Base-by-base conservation (phyloP, 2,888 invertebrate species). In the Psococerastis gibbosa region DNA sequence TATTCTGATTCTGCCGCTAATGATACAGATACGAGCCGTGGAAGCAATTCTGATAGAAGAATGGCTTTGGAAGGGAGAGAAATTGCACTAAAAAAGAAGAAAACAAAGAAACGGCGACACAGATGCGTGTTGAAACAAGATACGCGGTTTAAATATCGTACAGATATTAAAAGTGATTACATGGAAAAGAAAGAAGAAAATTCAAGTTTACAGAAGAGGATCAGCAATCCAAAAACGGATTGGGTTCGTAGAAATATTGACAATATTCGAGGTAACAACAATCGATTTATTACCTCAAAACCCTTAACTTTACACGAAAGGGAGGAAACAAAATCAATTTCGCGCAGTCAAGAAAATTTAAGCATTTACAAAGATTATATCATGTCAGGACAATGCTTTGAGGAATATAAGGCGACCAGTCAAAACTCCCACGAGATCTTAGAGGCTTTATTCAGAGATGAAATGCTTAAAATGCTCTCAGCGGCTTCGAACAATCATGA, bases 1-100 rank as follows among this genome's bases (percentile, higher is more conserved):
- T 27, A 9, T 9, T 27, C 27, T 27, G 27, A 27, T 27, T 38
- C 38, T 6, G 38, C 22, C 20, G 20, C 17, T 20, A 20, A 38
- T 22, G 35, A 43, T 17, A 15, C 34, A n/a, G 31, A 43, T 11
- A 42, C 8, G 16, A 16, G 5, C 9, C 4, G 8, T 3, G 31
- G 32, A n/a, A 38, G n/a, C 6, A 17, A 41, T 13, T n/a, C n/a
- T 6, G 42, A 43, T 8, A 8, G 35, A 16, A 16, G 15, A 18
- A 38, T 38, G 20, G 20, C 38, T 3, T 11, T 38, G 4, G 44
- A 43, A 18, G 42, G 41, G 38, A 23, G 20, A 18, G 42, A 44
- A 11, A 17, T 22, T 20, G 42, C 16, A 41, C 13, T 41, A 22
- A 43, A 22, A 22, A 44, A 32, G 42, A 42, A 17, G 34, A 43